Percentiles rank a stretch among this genome's conserved stretches.
Conservation (phyloP, 2,113 vertebrate species). For the Acanthochromis polyacanthus region DNA sequence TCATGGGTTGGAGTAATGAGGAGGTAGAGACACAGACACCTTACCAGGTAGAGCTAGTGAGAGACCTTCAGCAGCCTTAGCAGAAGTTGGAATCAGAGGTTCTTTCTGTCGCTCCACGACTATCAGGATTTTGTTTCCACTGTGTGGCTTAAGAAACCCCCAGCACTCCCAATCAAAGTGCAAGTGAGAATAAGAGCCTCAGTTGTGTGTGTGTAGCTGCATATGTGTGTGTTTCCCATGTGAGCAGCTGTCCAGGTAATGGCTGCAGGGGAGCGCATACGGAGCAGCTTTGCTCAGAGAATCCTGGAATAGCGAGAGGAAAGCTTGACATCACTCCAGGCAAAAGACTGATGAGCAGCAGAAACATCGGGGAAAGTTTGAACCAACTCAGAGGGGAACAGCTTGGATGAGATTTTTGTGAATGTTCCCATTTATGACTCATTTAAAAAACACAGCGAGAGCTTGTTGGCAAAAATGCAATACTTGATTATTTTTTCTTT, state of each 20-base stretch:
- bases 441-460: constrained; percentile 9
- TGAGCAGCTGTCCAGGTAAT: constrained; percentile 59
- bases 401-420: constrained; percentile 18
- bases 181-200: constrained; percentile 5
- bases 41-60: not conserved
- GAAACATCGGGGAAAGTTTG: constrained; percentile 15
- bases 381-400: constrained; percentile 18
- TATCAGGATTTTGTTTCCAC: constrained; percentile 10
- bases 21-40: constrained; percentile 23
- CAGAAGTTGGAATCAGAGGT: constrained; percentile 17
- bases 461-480: constrained; percentile 27
- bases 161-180: constrained; percentile 26
- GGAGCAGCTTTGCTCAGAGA: constrained; percentile 29
- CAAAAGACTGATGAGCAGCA: constrained; percentile 48
- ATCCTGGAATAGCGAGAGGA: constrained; percentile 10
- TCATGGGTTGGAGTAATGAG: constrained; percentile 51
- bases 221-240: constrained; percentile 37
- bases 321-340: constrained; percentile 46
- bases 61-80: constrained; percentile 12
- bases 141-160: constrained; percentile 10
- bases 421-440: constrained; percentile 31
- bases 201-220: constrained; percentile 1
- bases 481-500: not conserved
- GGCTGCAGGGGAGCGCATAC: constrained; percentile 47
- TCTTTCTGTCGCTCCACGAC: not conserved